Evolutionary conservation across 2,888 invertebrate species (phyloP), one percentile per base, ranked within the genome.

Genomic region (Catocala nupta): DNA sequence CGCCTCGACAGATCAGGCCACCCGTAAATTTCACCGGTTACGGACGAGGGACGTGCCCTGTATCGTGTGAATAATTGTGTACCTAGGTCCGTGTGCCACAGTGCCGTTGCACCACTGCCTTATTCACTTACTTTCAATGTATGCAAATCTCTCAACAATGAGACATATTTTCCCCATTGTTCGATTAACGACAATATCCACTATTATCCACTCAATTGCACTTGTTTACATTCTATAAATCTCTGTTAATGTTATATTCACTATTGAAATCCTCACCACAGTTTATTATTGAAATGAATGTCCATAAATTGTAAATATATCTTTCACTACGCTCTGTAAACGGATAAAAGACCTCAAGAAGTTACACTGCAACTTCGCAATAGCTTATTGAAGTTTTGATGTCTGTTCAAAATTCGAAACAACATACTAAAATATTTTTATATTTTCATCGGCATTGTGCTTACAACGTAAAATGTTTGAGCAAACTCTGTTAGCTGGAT

Each of bases 21-120:
- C 63, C 81, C 80, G 77, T 86, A 86, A 83, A 83, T 86, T 79
- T 75, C 67, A 62, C 70, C 71, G 71, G 73, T 68, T 73, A 67
- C 69, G 69, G 70, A 68, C 75, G 62, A 68, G 65, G 66, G 67
- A 80, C 83, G 79, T 81, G 77, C 70, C 63, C 63, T 73, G 59
- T 71, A 61, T 65, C 60, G 59, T 71, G 74, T 74, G 73, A 75
- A 76, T 78, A 78, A 81, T 76, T 78, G 68, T 71, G 65, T 76
- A 65, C 59, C 58, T 61, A 45, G 52, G 55, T 51, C 65, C 66
- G 57, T 55, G 68, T 65, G 64, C 53, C 25, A 13, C 44, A 42
- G 39, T 51, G 43, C 45, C 39, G 10, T 59, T 72, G 62, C 70
- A 75, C 55, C 58, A 51, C 61, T 66, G 49, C 48, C 54, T 70